Evolutionary conservation across 2,888 invertebrate genomes (phyloP), one percentile per base, ranked within the genome.

Genomic region (Idaea aversata): DNA sequence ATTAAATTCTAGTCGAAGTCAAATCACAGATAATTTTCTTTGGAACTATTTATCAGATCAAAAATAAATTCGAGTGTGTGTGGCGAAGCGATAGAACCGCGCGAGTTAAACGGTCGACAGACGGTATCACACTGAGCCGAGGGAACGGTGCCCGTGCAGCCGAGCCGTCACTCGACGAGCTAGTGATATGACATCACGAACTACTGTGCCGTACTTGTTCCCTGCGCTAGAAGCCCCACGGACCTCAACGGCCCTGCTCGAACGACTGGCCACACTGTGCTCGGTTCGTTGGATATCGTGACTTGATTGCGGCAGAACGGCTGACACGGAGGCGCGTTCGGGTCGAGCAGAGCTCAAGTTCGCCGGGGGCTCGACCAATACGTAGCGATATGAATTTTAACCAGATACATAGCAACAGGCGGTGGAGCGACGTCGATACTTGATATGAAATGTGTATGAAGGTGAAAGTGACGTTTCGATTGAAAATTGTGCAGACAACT

Each of bases 1-100:
- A 68, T 80, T 80, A 80, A 76, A 78, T 59, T 47, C 47, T 72
- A 68, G 67, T 71, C 71, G 79, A 76, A 75, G 78, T 77, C 74
- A 79, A 79, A 91, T 91, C 91, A 91, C 91, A 91, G 90, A 83
- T 71, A 65, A 73, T 76, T 85, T 86, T 79, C 80, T 88, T 90
- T 87, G 88, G 88, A 87, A 88, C 81, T 84, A 79, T 70, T 71
- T 75, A 77, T 88, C 87, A 91, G 90, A 91, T 91, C 87, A 81
- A 76, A 80, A 81, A 80, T 82, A 82, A 83, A 78, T 77, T 79
- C 79, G 87, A 88, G 84, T 83, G 84, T 70, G 75, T 74, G 72
- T 69, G 70, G 71, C 78, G 76, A 79, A 71, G 74, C 70, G 74
- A 72, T 69, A 72, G 70, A 67, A 72, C 81, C 79, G 73, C 84